Evolutionary conservation across 2,888 invertebrate species (phyloP).

Genomic region (Colletes collaris): DNA sequence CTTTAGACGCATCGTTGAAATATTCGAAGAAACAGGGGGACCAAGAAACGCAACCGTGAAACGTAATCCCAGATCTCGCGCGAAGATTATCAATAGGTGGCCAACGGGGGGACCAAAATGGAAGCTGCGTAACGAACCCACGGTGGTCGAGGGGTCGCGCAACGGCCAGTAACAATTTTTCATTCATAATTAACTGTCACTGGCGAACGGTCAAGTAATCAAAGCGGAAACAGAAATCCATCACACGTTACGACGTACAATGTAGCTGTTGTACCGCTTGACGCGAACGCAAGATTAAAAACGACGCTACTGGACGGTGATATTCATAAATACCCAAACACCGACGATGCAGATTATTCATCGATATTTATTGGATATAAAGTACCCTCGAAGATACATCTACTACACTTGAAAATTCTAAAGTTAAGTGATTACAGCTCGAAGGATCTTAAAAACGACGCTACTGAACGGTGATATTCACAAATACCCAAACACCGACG

Average conservation of each 20-base stretch:
- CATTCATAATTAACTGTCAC: constrained; percentile 69
- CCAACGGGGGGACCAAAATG: constrained; percentile 37
- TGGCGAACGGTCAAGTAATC: constrained; percentile 37
- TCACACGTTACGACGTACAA: constrained; percentile 20
- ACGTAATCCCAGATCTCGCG: constrained; percentile 57
- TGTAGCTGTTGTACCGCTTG: not conserved
- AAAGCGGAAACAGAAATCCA: constrained; percentile 42
- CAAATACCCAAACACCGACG: not conserved
- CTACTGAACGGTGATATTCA: not conserved
- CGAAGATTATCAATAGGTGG: constrained; percentile 50
- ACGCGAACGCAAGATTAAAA: not conserved
- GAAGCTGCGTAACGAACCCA: constrained; percentile 24
- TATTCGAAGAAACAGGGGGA: constrained; percentile 39
- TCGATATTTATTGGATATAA: not conserved
- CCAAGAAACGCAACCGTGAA: constrained; percentile 35
- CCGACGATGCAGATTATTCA: not conserved
- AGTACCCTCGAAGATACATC: too few species aligned
- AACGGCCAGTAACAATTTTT: constrained; percentile 56
- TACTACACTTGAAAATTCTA: too few species aligned
- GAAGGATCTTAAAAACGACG: not conserved
- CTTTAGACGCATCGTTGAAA: not conserved
- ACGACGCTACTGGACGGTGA: too few species aligned
- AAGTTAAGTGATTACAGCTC: too few species aligned
- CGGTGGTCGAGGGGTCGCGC: constrained; percentile 27
- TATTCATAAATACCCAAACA: not conserved